A percentile compares a stretch with the other conserved stretches of the same genome.
phyloP scores from a whole-genome alignment of 2,797 vertebrate genomes.

The Aphelocoma californica region DNA sequence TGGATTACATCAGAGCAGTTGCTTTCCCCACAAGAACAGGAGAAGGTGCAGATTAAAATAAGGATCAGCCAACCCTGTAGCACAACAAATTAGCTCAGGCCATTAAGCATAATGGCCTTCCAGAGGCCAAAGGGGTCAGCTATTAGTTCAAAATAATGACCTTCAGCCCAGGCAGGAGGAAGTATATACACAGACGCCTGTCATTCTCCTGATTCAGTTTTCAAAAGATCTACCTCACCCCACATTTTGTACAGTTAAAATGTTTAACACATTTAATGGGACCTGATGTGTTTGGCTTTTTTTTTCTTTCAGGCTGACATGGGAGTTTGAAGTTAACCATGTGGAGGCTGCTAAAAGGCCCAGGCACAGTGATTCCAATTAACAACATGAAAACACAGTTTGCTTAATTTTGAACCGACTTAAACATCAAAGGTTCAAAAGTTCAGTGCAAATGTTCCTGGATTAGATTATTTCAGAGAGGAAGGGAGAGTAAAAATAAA shows the following conservation, averaged over 20 bases:
- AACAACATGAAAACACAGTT: conserved; percentile 23
- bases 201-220: conserved; percentile 4
- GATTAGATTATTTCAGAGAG: conserved; percentile 28
- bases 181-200: not conserved
- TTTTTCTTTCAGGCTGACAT: not conserved
- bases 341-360: conserved; percentile 16
- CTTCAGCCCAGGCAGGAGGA: conserved; percentile 61
- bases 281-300: not conserved
- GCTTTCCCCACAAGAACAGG: conserved; percentile 55
- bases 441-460: conserved; percentile 6
- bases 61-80: conserved; percentile 63
- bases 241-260: conserved; percentile 23
- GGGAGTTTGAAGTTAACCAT: conserved; percentile 27
- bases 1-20: conserved; percentile 68
- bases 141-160: conserved; percentile 70
- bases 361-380: conserved; percentile 26
- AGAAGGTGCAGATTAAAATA: conserved; percentile 64
- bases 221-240: conserved; percentile 10
- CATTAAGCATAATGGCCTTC: conserved; percentile 73
- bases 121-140: conserved; percentile 62
- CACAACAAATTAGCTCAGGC: conserved; percentile 75
- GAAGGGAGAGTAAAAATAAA: not conserved
- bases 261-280: conserved; percentile 40
- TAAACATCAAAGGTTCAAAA: conserved; percentile 54
- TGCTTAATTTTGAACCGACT: conserved; percentile 28